Conservation (phyloP, 2,888 invertebrate species). For the Myopa tessellatipennis region DNA sequence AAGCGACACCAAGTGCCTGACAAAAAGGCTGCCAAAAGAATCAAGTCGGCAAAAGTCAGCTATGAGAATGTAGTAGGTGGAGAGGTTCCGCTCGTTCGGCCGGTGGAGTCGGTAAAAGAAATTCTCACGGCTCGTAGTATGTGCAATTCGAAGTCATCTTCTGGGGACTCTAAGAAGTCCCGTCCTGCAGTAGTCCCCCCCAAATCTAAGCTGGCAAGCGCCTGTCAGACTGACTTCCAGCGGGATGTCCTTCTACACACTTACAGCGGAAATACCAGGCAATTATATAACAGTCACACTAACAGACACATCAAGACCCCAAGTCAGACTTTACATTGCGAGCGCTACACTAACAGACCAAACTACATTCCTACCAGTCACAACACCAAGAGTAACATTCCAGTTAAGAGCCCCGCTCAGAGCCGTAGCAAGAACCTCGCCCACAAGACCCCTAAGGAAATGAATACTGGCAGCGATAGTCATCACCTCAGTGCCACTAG, state of each 20-base stretch:
- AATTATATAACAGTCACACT: background rate
- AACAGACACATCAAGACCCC: background rate
- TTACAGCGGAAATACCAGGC: background rate
- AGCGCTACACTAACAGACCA: background rate
- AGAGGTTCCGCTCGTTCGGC: slow-evolving; percentile 51
- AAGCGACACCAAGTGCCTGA: background rate
- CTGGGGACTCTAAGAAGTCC: slow-evolving; percentile 35
- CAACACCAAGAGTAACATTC: background rate
- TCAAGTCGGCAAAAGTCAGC: background rate
- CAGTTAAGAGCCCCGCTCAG: background rate
- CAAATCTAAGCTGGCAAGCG: background rate
- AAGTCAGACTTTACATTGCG: too few species aligned
- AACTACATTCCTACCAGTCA: background rate
- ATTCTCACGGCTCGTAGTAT: slow-evolving; percentile 50
- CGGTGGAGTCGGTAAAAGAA: slow-evolving; percentile 49
- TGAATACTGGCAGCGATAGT: background rate
- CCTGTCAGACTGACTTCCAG: background rate
- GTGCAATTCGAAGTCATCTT: slow-evolving; percentile 49
- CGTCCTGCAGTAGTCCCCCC: background rate
- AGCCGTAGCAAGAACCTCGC: background rate
- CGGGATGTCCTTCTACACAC: background rate
- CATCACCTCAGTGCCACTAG: background rate
- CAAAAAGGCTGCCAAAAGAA: background rate
- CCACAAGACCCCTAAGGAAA: too few species aligned
- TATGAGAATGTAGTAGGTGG: slow-evolving; percentile 25